A percentile compares a stretch with the other conserved stretches of the same genome.
These are phyloP conservation scores for Cryptotis parvus DNA, from an alignment of 2,113 vertebrate genomes.

Conservation along the genomic window DNA sequence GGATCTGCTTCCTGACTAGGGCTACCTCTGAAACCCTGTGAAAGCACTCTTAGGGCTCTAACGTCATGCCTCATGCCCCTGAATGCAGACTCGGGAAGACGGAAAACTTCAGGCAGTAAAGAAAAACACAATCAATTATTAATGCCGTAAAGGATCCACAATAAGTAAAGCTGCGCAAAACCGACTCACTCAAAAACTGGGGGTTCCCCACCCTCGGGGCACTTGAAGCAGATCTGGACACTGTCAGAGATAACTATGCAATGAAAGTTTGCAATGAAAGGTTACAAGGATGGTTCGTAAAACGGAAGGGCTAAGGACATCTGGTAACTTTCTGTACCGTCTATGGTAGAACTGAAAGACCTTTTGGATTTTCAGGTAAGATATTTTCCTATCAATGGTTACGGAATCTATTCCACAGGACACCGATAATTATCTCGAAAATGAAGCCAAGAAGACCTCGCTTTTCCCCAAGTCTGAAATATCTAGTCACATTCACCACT, in stretches of 20 bases:
- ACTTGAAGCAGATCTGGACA: slow-evolving; percentile 1
- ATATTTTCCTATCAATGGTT: not conserved
- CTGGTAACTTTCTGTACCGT: not conserved
- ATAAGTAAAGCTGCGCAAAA: not conserved
- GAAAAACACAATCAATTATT: not conserved
- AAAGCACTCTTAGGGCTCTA: not conserved
- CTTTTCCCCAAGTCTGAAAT: not conserved
- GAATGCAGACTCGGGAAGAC: not conserved
- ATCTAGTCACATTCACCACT: not conserved
- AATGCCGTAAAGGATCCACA: not conserved
- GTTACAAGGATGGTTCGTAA: not conserved
- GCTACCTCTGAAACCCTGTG: not conserved
- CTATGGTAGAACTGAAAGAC: not conserved
- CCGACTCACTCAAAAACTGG: not conserved
- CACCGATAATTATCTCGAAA: not conserved
- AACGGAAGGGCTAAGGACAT: slow-evolving; percentile 39
- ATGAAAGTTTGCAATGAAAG: slow-evolving; percentile 4
- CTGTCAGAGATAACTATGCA: slow-evolving; percentile 26
- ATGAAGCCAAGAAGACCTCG: not conserved
- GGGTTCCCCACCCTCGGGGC: not conserved
- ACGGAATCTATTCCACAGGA: not conserved
- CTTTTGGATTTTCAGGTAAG: not conserved
- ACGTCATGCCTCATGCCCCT: not conserved
- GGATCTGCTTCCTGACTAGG: not conserved
- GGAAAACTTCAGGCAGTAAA: not conserved